Base-by-base conservation (phyloP, 2,888 invertebrate genomes). In the Drosophila picticornis region DNA sequence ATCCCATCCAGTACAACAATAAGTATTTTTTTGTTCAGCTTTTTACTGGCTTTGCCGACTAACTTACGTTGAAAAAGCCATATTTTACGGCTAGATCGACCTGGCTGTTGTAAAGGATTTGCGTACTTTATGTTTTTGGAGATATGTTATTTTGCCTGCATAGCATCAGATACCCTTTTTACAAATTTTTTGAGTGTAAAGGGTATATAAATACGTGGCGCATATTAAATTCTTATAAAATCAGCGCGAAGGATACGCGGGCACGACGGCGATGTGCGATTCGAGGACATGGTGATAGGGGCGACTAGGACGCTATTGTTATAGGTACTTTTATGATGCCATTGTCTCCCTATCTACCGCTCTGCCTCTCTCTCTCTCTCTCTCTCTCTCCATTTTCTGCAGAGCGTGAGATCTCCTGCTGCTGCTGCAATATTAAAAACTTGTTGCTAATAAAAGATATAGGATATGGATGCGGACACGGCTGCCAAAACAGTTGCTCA, bases 161-260 rank as follows among this genome's bases (percentile, higher is more conserved):
- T 22, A 29, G 10, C 52, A 31, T 7, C 9, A 25, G 2, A 52
- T 52, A 31, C n/a, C 52, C 52, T 22, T 13, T 31, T n/a, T 22
- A 9, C 13, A 6, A 10, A 16, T 32, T 13, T 31, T 7, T 16
- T 19, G 9, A 40, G 0, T 4, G 13, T 31, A 29, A 7, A 43
- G 43, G 5, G 43, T 43, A 31, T 31, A 43, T 16, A 43, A 56
- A 90, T 82, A 69, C 77, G 64, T 74, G 90, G 75, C 79, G 85
- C 81, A 86, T 86, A 90, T 91, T 91, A 89, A 89, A 89, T 90
- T 88, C 86, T 80, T 84, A 82, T 80, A 85, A 87, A 85, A 90
- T 87, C 84, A 67, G 76, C 64, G 50, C 60, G 64, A 58, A 72
- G 65, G 68, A 68, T 71, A 59, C 72, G 78, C 81, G 77, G 63